Evolutionary conservation across 2,113 vertebrate genomes (phyloP).

Genomic region (Caranx melampygus): DNA sequence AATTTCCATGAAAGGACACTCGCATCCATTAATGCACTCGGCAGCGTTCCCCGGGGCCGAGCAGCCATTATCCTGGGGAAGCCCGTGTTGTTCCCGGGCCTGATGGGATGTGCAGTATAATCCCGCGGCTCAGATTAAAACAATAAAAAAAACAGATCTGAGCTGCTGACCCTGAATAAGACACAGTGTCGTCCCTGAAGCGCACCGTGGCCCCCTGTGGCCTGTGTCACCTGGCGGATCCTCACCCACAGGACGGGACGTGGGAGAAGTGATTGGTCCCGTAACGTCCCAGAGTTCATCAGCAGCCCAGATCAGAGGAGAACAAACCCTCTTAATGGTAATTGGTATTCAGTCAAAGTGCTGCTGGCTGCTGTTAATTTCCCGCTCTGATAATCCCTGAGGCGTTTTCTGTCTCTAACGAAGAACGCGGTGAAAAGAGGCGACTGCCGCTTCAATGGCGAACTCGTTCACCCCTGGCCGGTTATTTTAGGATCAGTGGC

Average conservation of each 20-base stretch:
- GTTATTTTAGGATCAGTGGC: conserved; percentile 67
- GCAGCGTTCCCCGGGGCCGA: too few species aligned
- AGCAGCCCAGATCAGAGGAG: neutral
- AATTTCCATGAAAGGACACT: neutral
- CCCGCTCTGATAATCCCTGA: conserved; percentile 31
- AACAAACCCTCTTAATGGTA: neutral
- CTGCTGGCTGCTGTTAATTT: conserved; percentile 32
- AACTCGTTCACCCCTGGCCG: conserved; percentile 58
- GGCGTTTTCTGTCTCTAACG: conserved; percentile 37
- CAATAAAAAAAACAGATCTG: neutral
- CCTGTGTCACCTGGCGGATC: neutral
- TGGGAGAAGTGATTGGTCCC: too few species aligned
- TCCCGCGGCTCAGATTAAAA: neutral
- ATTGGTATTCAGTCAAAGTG: conserved; percentile 3
- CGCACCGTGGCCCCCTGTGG: neutral
- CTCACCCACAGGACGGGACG: neutral
- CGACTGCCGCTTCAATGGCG: conserved; percentile 35
- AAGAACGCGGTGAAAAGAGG: conserved; percentile 38
- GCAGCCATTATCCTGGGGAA: neutral
- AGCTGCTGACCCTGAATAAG: neutral
- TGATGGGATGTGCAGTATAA: neutral
- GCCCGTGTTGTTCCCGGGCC: neutral
- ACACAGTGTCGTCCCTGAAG: too few species aligned
- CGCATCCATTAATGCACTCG: neutral
- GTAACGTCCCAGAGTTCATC: neutral